Base-by-base conservation (phyloP, 2,797 vertebrate species). In the Poeciliopsis paucimaculata region DNA sequence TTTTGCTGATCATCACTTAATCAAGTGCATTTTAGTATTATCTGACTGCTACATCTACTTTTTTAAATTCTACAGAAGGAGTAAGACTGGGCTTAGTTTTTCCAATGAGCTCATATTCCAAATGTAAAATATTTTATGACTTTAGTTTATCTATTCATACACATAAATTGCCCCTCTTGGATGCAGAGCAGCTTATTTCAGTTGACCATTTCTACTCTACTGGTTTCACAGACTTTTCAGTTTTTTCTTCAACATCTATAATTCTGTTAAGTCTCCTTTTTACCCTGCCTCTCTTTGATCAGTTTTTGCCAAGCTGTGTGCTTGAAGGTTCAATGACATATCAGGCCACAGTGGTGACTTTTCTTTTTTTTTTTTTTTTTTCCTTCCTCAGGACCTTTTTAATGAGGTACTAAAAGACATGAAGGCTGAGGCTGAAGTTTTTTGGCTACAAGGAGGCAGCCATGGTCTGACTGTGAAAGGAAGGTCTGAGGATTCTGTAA, bases 401-500 rank as follows among this genome's bases (percentile, higher is more conserved):
- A 95, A 97, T 78, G 73, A 66, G 47, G 90, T 95, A 76, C 64
- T 95, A 26, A 92, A 93, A 77, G 94, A 96, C 87, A 97, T 99
- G 95, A 94, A 96, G 92, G 95, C 95, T 79, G 87, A 93, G 79
- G 92, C 85, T 80, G 95, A 95, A 62, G 96, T 99, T 83, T 92
- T 96, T 45, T 98, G 97, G 97, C 88, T 98, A 55, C 91, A 95
- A 78, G 97, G 96, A 87, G 98, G 95, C 77, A 97, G 93, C 89
- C 98, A 99, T 83, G 96, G 97, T 55, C 97, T 99, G 90, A 90
- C 85, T 62, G 96, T 97, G 64, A 97, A 95, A 91, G 97, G 97
- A 77, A 91, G 95, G 86, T 80, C 94, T 16, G 89, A 95, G 76
- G 96, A 97, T 0, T 95, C 96, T 70, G 92, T 98, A 47, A 86